Percentiles rank a stretch among this genome's conserved stretches.
Evolutionary conservation across 2,113 vertebrate species (phyloP).

Genomic region (Carlito syrichta): DNA sequence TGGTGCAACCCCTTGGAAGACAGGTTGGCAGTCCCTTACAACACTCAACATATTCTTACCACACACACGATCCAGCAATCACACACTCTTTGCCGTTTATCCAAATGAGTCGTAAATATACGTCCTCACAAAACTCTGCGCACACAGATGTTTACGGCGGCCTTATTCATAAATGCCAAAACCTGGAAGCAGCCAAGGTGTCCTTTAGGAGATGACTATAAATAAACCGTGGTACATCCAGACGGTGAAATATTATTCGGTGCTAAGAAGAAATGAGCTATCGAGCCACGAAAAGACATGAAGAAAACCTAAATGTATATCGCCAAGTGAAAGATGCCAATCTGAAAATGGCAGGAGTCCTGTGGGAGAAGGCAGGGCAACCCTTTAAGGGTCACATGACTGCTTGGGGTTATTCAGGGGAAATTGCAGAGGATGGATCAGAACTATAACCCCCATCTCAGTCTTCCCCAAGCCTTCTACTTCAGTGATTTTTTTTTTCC

Average conservation of each 20-base stretch:
- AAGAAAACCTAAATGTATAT: too few species aligned
- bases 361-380: background rate
- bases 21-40: background rate
- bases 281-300: too few species aligned
- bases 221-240: background rate
- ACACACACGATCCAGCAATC: background rate
- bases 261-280: too few species aligned
- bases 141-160: background rate
- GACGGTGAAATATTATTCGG: background rate
- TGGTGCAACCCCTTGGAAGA: background rate
- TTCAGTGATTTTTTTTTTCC: background rate
- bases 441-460: background rate
- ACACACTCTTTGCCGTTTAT: background rate
- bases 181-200: background rate
- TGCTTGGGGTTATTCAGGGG: background rate
- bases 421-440: background rate
- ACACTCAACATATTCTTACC: background rate
- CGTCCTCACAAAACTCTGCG: background rate
- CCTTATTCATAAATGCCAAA: background rate
- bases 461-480: background rate
- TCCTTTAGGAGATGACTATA: background rate
- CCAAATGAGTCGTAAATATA: background rate
- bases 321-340: too few species aligned
- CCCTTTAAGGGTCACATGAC: background rate
- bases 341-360: background rate